Evolutionary conservation across 1,140 invertebrate genomes (phyloP).

Genomic region (Drosophila arawakana): DNA sequence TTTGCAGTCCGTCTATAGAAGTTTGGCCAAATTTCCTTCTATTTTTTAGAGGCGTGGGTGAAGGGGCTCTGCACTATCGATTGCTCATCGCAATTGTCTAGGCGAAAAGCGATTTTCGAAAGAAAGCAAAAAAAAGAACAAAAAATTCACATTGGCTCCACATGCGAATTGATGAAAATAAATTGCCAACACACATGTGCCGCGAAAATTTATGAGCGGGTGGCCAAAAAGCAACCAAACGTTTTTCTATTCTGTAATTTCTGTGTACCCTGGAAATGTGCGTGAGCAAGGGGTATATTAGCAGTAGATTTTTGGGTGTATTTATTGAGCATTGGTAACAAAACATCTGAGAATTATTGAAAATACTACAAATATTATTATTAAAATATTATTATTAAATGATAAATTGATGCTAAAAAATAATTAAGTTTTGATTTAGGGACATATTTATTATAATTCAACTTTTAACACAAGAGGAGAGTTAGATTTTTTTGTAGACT

Average conservation of each 20-base stretch:
- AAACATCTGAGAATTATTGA: too few species aligned
- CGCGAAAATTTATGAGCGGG: conserved; percentile 60
- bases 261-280: conserved; percentile 20
- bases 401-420: too few species aligned
- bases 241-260: conserved; percentile 56
- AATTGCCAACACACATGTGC: conserved; percentile 77
- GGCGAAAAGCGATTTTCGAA: conserved; percentile 57
- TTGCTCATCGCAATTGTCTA: conserved; percentile 64
- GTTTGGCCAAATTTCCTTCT: conserved; percentile 15
- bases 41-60: not conserved
- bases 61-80: conserved; percentile 51
- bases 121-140: conserved; percentile 1
- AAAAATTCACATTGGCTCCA: conserved; percentile 40
- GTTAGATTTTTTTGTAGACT: too few species aligned
- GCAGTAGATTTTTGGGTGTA: too few species aligned
- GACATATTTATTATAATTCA: too few species aligned
- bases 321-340: too few species aligned
- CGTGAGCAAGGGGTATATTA: not conserved
- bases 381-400: too few species aligned
- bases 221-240: not conserved
- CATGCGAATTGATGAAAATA: conserved; percentile 73
- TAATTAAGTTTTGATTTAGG: too few species aligned
- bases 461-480: too few species aligned
- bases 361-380: too few species aligned
- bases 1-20: conserved; percentile 41